Percentiles rank a stretch among this genome's conserved stretches.
These are phyloP conservation scores for Theocolax elegans DNA, from an alignment of 1,140 invertebrate species.

Conservation along the genomic window DNA sequence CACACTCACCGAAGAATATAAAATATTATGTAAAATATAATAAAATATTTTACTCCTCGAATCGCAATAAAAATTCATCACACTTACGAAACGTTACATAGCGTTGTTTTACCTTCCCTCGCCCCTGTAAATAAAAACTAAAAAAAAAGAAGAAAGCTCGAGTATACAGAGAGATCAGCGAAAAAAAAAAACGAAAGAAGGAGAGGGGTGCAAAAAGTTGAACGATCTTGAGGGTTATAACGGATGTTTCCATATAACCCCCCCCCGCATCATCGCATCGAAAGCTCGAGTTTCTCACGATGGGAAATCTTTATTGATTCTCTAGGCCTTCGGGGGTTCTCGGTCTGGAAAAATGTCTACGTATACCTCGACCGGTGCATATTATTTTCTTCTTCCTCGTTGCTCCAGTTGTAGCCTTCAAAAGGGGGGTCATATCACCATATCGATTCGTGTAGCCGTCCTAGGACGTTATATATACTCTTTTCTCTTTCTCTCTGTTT, in stretches of 20 bases:
- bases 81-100: too few species aligned
- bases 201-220: neutral
- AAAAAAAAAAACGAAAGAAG: slow-evolving; percentile 2
- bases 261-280: neutral
- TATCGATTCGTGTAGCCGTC: neutral
- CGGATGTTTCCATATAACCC: slow-evolving; percentile 56
- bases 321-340: slow-evolving; percentile 41
- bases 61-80: too few species aligned
- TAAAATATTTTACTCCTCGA: too few species aligned
- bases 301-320: slow-evolving; percentile 61
- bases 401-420: neutral
- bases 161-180: slow-evolving; percentile 10
- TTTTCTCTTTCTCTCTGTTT: neutral
- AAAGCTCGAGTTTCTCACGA: slow-evolving; percentile 37
- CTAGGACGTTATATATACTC: neutral
- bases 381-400: slow-evolving; percentile 47
- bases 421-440: slow-evolving; percentile 12
- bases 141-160: too few species aligned
- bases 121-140: slow-evolving; percentile 7
- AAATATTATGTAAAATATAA: too few species aligned
- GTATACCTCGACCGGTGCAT: slow-evolving; percentile 51
- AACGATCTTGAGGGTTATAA: slow-evolving; percentile 14
- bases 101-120: too few species aligned
- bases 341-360: slow-evolving; percentile 12
- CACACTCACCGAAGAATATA: too few species aligned